Base-by-base conservation (phyloP, 1,140 invertebrate species). In the Platyscapa corneri region DNA sequence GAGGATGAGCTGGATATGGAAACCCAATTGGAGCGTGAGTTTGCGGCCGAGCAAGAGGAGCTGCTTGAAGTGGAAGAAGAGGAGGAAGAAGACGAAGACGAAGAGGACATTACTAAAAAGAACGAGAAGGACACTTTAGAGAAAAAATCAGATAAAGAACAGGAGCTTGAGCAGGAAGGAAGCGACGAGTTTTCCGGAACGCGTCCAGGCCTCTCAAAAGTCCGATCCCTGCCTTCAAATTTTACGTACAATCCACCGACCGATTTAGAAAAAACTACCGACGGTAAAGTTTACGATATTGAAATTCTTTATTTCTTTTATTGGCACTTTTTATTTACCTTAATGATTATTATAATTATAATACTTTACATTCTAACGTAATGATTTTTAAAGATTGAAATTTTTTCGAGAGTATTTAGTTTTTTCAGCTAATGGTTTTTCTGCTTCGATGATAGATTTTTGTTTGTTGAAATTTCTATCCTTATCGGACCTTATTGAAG, bases 1-100 rank as follows among this genome's bases (percentile, higher is more conserved):
- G 97, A 98, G 93, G 97, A 98, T 91, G 97, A 98, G 92, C 95
- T 97, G 81, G 97, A 98, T 88, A 97, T 98, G 96, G 97, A 98
- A 90, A 97, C 96, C 53, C 97, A 98, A 89, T 93, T 98, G 20
- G 97, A 98, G 91, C 95, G 97, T 80, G 97, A 98, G 93, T 93
- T 96, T 42, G 94, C 93, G 0, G 95, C 95, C 7, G 94, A 95
- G 87, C 94, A 95, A 75, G 93, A 94, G 72, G 94, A 94, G 84
- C 86, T 94, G 34, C 85, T 96, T 76, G 95, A 96, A 84, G 94
- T 96, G 77, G 95, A 96, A 87, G 96, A 96, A 87, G 96, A 96
- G 85, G 95, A 96, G 84, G 95, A 96, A 83, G 96, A 97, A 88
- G 95, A 96, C 87, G 94, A 96, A 87, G 96, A 96, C 83, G 95